Conservation (phyloP, 2,113 vertebrate species). For the Mustelus asterias region DNA sequence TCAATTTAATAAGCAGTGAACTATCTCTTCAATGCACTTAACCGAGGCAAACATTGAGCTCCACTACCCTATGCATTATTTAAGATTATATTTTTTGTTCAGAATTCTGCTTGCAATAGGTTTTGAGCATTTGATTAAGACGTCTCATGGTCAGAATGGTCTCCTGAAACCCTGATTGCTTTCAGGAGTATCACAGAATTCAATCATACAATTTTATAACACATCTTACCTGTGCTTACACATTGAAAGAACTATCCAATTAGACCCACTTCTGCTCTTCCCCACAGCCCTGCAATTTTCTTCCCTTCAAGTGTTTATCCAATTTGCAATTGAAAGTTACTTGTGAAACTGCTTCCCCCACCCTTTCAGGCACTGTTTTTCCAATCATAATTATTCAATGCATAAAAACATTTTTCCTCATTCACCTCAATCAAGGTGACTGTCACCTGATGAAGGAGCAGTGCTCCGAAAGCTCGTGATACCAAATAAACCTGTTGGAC, state of each 20-base stretch:
- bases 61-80: background rate
- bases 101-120: background rate
- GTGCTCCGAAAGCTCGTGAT: too few species aligned
- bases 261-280: background rate
- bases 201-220: background rate
- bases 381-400: background rate
- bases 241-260: background rate
- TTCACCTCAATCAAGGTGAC: too few species aligned
- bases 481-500: too few species aligned
- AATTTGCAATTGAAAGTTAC: background rate
- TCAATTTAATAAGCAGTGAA: constrained; percentile 87
- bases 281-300: background rate
- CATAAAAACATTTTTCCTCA: too few species aligned
- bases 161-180: background rate
- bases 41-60: constrained; percentile 68
- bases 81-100: background rate
- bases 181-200: background rate
- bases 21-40: constrained; percentile 89
- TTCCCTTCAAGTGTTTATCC: background rate
- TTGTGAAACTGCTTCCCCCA: too few species aligned
- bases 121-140: background rate
- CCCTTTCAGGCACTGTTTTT: background rate
- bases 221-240: background rate
- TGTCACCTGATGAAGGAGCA: too few species aligned
- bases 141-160: background rate